Evolutionary conservation across 2,113 vertebrate genomes (phyloP).

Genomic region (Crotalus horridus): DNA sequence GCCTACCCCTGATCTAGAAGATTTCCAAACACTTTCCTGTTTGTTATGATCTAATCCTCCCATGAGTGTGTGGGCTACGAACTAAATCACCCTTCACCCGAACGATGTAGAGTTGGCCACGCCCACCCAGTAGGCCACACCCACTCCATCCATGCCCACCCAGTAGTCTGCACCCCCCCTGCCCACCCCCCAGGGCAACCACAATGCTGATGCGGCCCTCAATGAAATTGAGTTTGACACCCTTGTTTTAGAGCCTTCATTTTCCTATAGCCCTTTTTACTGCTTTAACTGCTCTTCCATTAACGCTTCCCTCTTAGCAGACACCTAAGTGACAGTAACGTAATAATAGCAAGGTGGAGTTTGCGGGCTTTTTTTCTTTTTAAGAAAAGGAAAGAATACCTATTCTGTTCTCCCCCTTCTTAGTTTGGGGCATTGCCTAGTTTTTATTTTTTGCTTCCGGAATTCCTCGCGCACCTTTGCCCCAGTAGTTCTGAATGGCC

Average conservation of each 20-base stretch:
- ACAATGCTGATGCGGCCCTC: no score
- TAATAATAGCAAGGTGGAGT: not conserved
- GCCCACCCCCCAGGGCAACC: no score
- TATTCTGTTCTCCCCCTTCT: not conserved
- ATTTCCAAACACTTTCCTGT: not conserved
- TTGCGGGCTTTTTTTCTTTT: not conserved
- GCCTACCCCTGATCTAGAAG: not conserved
- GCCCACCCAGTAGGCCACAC: no score
- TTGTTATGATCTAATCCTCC: not conserved
- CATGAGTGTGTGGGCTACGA: not conserved
- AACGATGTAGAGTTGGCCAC: no score
- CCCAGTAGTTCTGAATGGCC: not conserved
- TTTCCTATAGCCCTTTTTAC: not conserved
- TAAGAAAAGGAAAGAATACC: not conserved
- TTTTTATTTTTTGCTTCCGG: not conserved
- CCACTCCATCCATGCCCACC: no score
- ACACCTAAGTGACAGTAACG: not conserved
- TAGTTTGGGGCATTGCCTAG: not conserved
- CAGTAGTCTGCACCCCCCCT: no score
- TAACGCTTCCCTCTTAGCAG: not conserved
- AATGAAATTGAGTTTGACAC: no score
- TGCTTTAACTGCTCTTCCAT: not conserved
- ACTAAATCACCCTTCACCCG: not conserved
- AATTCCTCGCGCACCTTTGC: not conserved
- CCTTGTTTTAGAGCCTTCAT: no score